Evolutionary conservation across 23 tunicate species (phyloP).

Genomic region (Styela plicata): DNA sequence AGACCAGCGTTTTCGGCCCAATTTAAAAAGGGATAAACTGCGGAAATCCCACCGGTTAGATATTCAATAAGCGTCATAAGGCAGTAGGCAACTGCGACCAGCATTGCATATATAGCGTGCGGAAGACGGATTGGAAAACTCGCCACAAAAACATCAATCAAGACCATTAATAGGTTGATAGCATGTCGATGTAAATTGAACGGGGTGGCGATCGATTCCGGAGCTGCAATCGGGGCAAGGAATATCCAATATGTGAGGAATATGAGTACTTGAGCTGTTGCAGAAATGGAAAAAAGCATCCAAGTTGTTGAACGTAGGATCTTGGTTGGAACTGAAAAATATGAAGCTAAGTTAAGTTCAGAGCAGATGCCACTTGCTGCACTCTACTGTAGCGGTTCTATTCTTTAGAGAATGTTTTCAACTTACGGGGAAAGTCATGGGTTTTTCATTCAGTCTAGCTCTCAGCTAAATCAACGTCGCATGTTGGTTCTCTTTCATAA

Average conservation of each 20-base stretch:
- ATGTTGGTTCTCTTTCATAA: too few species aligned
- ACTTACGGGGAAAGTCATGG: too few species aligned
- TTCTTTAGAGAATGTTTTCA: too few species aligned
- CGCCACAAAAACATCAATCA: constrained; percentile 3
- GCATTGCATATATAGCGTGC: background rate
- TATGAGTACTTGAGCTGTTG: background rate
- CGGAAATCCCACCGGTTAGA: constrained; percentile 5
- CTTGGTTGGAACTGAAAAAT: background rate
- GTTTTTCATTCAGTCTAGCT: too few species aligned
- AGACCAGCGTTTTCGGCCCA: background rate
- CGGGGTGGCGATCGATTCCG: background rate
- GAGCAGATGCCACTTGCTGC: background rate
- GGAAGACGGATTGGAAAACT: background rate
- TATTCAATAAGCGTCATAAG: background rate
- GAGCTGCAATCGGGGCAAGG: background rate
- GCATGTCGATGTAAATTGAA: constrained; percentile 3
- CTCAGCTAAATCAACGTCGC: too few species aligned
- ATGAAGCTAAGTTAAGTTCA: background rate
- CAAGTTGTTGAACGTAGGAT: background rate
- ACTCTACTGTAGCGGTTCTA: too few species aligned
- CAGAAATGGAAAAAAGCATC: background rate
- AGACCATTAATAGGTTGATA: background rate
- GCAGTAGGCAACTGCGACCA: background rate
- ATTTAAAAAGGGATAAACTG: constrained; percentile 16
- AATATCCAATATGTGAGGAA: constrained; percentile 6